A percentile compares a stretch with the other conserved stretches of the same genome.
Evolutionary conservation across 2,113 vertebrate genomes (phyloP).

Genomic region (Callopanchax toddi): DNA sequence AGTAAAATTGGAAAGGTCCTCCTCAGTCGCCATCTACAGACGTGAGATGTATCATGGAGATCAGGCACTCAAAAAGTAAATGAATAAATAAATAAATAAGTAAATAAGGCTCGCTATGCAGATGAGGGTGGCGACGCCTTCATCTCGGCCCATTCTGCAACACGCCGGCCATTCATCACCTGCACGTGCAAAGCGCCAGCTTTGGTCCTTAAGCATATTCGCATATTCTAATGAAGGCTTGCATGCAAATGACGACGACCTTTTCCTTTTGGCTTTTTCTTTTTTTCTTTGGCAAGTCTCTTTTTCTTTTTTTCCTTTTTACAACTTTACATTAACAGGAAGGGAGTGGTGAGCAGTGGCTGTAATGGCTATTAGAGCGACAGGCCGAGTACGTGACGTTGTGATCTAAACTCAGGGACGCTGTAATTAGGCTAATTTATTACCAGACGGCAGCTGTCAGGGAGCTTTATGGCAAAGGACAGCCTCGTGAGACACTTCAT

Average conservation of each 20-base stretch:
- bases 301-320: constrained; percentile 72
- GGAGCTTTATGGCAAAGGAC: constrained; percentile 93
- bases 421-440: constrained; percentile 97
- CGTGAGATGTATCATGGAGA: constrained; percentile 44
- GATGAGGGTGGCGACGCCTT: constrained; percentile 94
- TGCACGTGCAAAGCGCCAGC: constrained; percentile 91
- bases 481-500: constrained; percentile 83
- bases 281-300: constrained; percentile 18
- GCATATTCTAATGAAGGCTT: constrained; percentile 99
- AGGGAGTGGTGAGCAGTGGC: constrained; percentile 61
- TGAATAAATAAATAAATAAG: constrained; percentile 81
- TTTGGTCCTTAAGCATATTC: constrained; percentile 96
- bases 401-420: constrained; percentile 94
- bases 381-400: constrained; percentile 86
- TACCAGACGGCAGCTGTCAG: constrained; percentile 90
- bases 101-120: constrained; percentile 85
- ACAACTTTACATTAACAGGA: constrained; percentile 94
- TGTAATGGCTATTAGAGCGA: constrained; percentile 74
- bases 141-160: constrained; percentile 86
- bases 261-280: constrained; percentile 80
- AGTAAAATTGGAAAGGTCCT: constrained; percentile 74
- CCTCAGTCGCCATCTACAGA: constrained; percentile 64
- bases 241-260: constrained; percentile 98
- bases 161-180: constrained; percentile 95
- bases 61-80: constrained; percentile 73